Evolutionary conservation across 2,797 vertebrate species (phyloP), one percentile per base, ranked within the genome.

Genomic region (Scomberomorus guttatus): DNA sequence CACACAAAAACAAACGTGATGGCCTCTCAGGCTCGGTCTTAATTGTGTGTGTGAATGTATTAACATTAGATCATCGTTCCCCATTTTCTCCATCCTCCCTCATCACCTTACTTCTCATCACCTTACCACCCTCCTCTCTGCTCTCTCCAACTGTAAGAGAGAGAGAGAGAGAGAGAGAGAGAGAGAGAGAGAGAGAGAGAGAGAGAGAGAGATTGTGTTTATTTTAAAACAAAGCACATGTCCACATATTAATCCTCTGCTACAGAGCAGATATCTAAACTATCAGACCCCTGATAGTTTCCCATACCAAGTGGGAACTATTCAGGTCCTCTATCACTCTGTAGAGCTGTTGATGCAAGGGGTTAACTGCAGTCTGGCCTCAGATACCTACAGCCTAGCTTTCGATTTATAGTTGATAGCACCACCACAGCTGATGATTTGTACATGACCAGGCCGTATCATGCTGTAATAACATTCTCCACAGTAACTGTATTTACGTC

Each of bases 31-130:
- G 25, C 74, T 73, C 32, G 7, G 82, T 85, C 83, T 87, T 88
- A 90, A 89, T 83, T 83, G 82, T 86, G 29, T 83, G 50, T 83
- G 56, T 84, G 65, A 59, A 78, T 59, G 52, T 65, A 80, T 83
- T 79, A 77, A 77, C 65, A 77, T 81, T 42, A 51, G 50, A 67
- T 77, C 29, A 68, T 52, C 46, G 51, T 54, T 58, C 14, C 48
- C 18, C 18, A 29, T 58, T 56, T 29, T 57, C 22, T 25, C n/a
- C 27, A 15, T 32, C 7, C 6, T 17, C 10, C 3, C 22, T 57
- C 27, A 44, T 68, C 24, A 22, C 42, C 51, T 32, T 9, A 17
- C 55, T 34, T 59, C 27, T 24, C 39, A 4, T 42, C 46, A 20
- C 46, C 17, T 62, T 13, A n/a, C 44, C 34, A 58, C 10, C 8